A percentile compares a stretch with the other conserved stretches of the same genome.
phyloP scores from a whole-genome alignment of 2,797 vertebrate genomes.

The Argya squamiceps region DNA sequence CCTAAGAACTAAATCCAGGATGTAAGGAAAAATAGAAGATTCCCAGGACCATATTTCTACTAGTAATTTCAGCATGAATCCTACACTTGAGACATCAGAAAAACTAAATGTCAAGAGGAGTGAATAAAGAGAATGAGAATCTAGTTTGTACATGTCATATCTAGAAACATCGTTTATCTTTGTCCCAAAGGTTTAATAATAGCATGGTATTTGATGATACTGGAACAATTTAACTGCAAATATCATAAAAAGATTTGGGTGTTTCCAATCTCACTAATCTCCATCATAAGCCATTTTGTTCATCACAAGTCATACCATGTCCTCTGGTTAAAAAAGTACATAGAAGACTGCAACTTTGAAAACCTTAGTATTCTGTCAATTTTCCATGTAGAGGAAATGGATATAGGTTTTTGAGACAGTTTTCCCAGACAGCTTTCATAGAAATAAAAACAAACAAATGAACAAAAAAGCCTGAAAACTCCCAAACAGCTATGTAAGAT shows the following conservation, averaged over 20 bases:
- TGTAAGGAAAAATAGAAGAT: background rate
- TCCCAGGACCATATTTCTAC: background rate
- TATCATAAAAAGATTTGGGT: background rate
- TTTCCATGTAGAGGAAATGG: background rate
- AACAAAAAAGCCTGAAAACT: background rate
- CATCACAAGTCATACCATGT: background rate
- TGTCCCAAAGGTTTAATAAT: background rate
- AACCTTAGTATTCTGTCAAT: background rate
- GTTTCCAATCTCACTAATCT: background rate
- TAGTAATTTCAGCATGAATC: background rate
- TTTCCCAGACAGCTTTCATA: background rate
- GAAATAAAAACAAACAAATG: background rate
- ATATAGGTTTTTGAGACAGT: background rate
- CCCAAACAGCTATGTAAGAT: background rate
- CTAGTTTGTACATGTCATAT: background rate
- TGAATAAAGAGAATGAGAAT: background rate
- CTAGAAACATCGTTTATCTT: background rate
- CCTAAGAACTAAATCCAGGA: background rate
- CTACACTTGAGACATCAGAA: background rate
- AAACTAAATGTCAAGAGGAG: background rate
- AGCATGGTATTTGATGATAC: background rate
- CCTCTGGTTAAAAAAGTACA: background rate
- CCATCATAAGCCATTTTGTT: background rate
- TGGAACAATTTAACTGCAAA: background rate
- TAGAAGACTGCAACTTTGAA: background rate